Base-by-base conservation (phyloP, 30 jellyfish, hydroid and myxozoan genomes). In the Nemopilema nomurai region DNA sequence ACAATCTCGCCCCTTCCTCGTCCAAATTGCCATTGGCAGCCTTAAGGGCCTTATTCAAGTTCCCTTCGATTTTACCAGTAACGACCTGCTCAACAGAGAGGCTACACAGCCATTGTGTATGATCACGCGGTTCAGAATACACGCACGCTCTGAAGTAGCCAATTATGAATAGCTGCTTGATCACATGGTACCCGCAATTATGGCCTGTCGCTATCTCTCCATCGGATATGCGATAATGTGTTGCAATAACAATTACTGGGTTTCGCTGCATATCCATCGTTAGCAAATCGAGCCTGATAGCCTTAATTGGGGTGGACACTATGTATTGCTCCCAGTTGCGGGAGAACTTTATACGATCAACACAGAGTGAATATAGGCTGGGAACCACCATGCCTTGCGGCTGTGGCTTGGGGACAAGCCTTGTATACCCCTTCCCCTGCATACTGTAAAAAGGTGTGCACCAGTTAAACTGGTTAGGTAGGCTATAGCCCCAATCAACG, bases 61-160 rank as follows among this genome's bases (percentile, higher is more conserved):
- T 31, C 8, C 23, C 32, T 31, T 80, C 89, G n/a, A 80, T 23
- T 25, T 68, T 33, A 8, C 81, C 89, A 9, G 26, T 62, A 1
- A 67, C 82, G 22, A 66, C 89, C 89, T 80, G 89, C 74, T 32
- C 64, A 8, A 80, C 30, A 0, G 89, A 1, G 73, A 80, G 24
- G 51, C 72, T 62, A 52, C 75, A 74, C 24, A 75, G 20, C 92
- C 92, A 84, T 65, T 75, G 9, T 8, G 92, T 84, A 17, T 50
- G 70, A n/a, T 69, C 69, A 20, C 81, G 81, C 74, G 92, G 92
- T 29, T 84, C 92, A 74, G 30, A 71, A 71, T 77, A 84, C 87
- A 84, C 87, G 83, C 79, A 62, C 28, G 74, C 77, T 28, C 49
- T 18, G 68, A 84, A 84, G 32, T 69, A 41, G 67, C 92, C 92